Evolutionary conservation across 2,797 vertebrate genomes (phyloP).

Genomic region (Pogonophryne albipinna): DNA sequence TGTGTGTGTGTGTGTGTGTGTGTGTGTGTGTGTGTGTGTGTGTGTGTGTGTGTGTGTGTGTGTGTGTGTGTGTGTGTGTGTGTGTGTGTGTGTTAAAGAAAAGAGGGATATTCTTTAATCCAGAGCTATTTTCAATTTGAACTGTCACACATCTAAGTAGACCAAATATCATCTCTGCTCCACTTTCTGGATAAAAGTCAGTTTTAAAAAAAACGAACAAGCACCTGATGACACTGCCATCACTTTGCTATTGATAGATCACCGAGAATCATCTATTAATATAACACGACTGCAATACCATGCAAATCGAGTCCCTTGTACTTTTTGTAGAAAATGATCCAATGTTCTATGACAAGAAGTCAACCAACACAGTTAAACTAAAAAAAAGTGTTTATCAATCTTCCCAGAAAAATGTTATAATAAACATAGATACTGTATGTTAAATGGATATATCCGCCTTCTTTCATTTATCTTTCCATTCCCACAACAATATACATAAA

Average conservation of each 20-base stretch:
- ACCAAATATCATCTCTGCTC: conserved; percentile 35
- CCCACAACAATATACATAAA: no score
- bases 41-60: background rate
- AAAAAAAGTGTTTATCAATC: background rate
- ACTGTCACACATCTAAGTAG: conserved; percentile 28
- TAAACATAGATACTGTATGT: no score
- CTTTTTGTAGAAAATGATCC: background rate
- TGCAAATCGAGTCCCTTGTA: background rate
- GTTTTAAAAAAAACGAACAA: conserved; percentile 51
- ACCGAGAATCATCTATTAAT: conserved; percentile 45
- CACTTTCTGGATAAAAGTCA: conserved; percentile 36
- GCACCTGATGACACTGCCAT: conserved; percentile 32
- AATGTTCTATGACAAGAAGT: background rate
- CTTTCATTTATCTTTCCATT: no score
- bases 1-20: background rate
- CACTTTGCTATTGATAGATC: conserved; percentile 50
- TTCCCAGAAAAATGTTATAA: no score
- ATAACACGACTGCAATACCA: conserved; percentile 10
- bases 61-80: background rate
- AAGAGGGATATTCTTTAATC: background rate
- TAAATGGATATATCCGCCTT: no score
- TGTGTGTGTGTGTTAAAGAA: background rate
- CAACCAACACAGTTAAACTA: background rate
- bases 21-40: background rate
- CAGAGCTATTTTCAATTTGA: conserved; percentile 57